Conservation (phyloP, 2,888 invertebrate species). For the Merodon equestris region DNA sequence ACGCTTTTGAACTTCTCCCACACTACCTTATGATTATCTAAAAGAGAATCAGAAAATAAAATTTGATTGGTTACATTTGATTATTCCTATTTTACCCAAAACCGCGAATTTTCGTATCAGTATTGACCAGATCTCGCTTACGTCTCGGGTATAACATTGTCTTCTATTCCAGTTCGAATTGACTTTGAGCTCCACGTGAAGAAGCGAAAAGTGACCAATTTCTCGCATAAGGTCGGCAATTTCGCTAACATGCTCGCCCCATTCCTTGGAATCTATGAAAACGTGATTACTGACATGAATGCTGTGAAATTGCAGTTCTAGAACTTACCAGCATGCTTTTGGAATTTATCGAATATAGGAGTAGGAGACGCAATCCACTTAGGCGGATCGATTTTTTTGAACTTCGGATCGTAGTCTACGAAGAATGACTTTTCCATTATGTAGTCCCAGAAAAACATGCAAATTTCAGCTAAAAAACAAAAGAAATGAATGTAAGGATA, state of each 20-base stretch:
- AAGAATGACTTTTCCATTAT: constrained; percentile 28
- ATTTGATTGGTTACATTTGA: background rate
- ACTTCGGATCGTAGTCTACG: constrained; percentile 43
- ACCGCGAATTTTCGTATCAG: constrained; percentile 41
- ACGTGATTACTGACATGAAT: too few relatives aligned
- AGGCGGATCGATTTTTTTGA: constrained; percentile 9
- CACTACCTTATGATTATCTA: constrained; percentile 50
- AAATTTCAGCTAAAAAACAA: constrained; percentile 43
- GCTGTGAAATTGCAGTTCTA: background rate
- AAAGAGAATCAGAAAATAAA: background rate
- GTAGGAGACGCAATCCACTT: constrained; percentile 53
- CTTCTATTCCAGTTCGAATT: constrained; percentile 59
- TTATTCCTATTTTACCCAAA: constrained; percentile 15
- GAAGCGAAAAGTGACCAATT: constrained; percentile 47
- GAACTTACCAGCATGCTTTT: constrained; percentile 45
- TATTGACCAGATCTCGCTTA: constrained; percentile 50
- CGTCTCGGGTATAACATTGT: constrained; percentile 47
- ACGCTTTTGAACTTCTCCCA: constrained; percentile 57
- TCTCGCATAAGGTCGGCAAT: constrained; percentile 49
- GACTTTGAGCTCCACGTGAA: constrained; percentile 46
- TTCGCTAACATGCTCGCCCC: constrained; percentile 33
- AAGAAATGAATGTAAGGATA: background rate
- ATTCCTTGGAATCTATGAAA: constrained; percentile 36
- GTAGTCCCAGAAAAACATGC: constrained; percentile 44
- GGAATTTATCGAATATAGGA: constrained; percentile 51